Evolutionary conservation across 2,113 vertebrate species (phyloP).

Genomic region (Arothron firmamentum): DNA sequence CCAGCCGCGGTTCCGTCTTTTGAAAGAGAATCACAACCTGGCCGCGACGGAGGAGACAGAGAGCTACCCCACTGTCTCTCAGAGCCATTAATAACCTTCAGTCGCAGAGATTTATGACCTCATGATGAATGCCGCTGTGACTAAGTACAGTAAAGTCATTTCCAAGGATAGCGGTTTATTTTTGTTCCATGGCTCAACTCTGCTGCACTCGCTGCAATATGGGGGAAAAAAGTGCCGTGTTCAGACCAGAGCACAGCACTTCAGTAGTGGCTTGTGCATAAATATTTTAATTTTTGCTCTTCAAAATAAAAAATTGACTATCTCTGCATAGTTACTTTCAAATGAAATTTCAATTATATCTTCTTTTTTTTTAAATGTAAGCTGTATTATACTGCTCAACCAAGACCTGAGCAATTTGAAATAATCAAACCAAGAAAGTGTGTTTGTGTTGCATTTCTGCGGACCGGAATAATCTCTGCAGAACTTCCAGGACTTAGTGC

Average conservation of each 20-base stretch:
- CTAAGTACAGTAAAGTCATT: slow-evolving; percentile 68
- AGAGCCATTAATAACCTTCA: slow-evolving; percentile 65
- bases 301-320: too few species aligned
- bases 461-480: slow-evolving; percentile 7
- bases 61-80: slow-evolving; percentile 59
- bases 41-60: slow-evolving; percentile 47
- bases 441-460: slow-evolving; percentile 6
- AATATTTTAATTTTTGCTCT: neutral
- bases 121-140: slow-evolving; percentile 62
- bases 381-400: too few species aligned
- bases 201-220: slow-evolving; percentile 7
- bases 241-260: slow-evolving; percentile 12
- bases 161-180: slow-evolving; percentile 68
- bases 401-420: too few species aligned
- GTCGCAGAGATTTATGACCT: slow-evolving; percentile 66
- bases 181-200: slow-evolving; percentile 24
- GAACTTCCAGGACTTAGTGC: slow-evolving; percentile 69
- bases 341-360: too few species aligned
- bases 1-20: slow-evolving; percentile 60
- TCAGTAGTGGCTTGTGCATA: neutral
- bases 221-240: neutral
- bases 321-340: too few species aligned
- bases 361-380: too few species aligned
- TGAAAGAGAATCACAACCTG: slow-evolving; percentile 45
- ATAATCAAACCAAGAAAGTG: neutral